These are phyloP conservation scores for Listronotus bonariensis DNA, from an alignment of 1,140 invertebrate genomes.

Conservation along the genomic window DNA sequence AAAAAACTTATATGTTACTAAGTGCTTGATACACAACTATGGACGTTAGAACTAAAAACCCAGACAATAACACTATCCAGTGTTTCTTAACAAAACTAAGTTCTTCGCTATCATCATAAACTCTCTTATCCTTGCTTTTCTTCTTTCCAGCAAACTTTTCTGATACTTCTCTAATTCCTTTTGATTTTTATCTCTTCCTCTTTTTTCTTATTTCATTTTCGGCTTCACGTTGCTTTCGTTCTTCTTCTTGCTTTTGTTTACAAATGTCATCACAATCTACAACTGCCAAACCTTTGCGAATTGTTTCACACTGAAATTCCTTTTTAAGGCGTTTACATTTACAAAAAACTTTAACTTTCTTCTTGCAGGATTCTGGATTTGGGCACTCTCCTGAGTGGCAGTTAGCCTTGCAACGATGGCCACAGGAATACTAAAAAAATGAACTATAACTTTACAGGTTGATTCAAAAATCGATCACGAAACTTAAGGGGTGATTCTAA, in stretches of 20 bases:
- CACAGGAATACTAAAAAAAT: conserved; percentile 68
- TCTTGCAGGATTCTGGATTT: conserved; percentile 70
- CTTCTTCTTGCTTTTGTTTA: conserved; percentile 61
- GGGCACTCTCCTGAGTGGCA: conserved; percentile 81
- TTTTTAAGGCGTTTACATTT: conserved; percentile 78
- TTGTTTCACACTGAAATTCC: conserved; percentile 72
- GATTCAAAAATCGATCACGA: no score
- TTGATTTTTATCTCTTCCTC: conserved; percentile 69
- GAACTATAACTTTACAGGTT: no score
- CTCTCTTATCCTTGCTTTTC: conserved; percentile 58
- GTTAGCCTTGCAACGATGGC: conserved; percentile 73
- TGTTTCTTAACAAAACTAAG: conserved; percentile 55
- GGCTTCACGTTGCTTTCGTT: conserved; percentile 58
- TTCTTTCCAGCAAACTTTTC: conserved; percentile 69
- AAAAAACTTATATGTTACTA: conserved; percentile 1
- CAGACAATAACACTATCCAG: conserved; percentile 39
- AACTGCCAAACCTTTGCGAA: conserved; percentile 59
- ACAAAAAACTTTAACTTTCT: conserved; percentile 80
- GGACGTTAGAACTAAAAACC: conserved; percentile 24
- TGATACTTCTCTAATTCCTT: conserved; percentile 74
- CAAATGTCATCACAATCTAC: conserved; percentile 70
- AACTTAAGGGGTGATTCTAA: no score
- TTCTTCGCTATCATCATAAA: conserved; percentile 53
- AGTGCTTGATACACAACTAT: conserved; percentile 28
- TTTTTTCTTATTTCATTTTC: conserved; percentile 61